Evolutionary conservation across 2,888 invertebrate species (phyloP), one percentile per base, ranked within the genome.

Genomic region (Cynaeus angustus): DNA sequence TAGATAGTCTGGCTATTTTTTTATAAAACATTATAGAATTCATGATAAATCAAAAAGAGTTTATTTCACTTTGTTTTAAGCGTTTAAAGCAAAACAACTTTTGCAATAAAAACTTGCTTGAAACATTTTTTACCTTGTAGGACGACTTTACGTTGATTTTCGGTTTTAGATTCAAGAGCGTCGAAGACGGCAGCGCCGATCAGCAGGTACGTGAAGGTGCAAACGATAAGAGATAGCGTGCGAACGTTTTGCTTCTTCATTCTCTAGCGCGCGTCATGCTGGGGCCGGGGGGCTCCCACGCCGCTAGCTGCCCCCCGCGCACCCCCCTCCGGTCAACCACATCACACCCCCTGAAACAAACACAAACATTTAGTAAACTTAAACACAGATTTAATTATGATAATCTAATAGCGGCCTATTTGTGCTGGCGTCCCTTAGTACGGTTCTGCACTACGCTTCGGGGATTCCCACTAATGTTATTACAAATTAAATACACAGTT

Each of bases 211-310:
- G 99, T 99, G 90, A 99, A 97, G 87, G 99, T 99, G 91, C 98
- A 98, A 90, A 99, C 98, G 89, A 99, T 99, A 89, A 99, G 93
- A 84, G 98, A 98, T 90, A 99, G 91, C 88, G 99, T 99, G 90
- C 99, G 97, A 87, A 99, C 98, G 94, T 99, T 99, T 94, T 99
- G 99, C 91, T 98, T 98, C 95, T 99, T 99, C 99, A 99, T 99
- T 90, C 91, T 91, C 89, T 90, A 90, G 88, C 87, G 88, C 87
- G 87, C 89, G 87, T 88, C 89, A 89, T 89, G 87, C 88, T 88
- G 88, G 83, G 78, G 79, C 77, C 75, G 77, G 72, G 81, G 81
- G 82, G 81, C 81, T 81, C 80, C 81, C 81, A 79, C 81, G 83
- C 83, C 82, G 83, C 83, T 83, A 84, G 81, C 84, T 83, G 82